Conservation (phyloP, 1,140 invertebrate species). For the Gerris buenoi region DNA sequence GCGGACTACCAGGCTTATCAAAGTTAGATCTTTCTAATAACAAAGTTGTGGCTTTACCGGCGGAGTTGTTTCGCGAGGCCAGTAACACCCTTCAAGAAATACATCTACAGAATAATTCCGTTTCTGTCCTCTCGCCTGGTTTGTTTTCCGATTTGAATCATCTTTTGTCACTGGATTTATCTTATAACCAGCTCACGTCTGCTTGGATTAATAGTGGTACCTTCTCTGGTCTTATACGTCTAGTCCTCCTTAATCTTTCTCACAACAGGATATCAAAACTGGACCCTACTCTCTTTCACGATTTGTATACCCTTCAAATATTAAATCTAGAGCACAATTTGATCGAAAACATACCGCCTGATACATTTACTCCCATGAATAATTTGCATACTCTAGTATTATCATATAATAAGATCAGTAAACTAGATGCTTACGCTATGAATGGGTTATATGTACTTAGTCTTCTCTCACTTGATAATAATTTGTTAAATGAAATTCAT, state of each 20-base stretch:
- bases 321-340: constrained; percentile 64
- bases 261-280: constrained; percentile 67
- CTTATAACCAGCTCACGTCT: constrained; percentile 69
- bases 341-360: constrained; percentile 57
- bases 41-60: constrained; percentile 71
- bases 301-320: constrained; percentile 66
- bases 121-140: constrained; percentile 59
- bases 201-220: constrained; percentile 66
- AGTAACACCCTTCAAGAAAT: constrained; percentile 65
- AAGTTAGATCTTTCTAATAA: constrained; percentile 73
- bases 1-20: constrained; percentile 58
- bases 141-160: constrained; percentile 70
- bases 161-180: constrained; percentile 69
- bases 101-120: constrained; percentile 75
- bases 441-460: constrained; percentile 65
- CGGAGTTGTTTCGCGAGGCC: constrained; percentile 62
- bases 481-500: constrained; percentile 56
- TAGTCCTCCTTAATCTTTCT: constrained; percentile 71
- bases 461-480: constrained; percentile 62
- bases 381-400: constrained; percentile 67
- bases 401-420: constrained; percentile 60
- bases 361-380: constrained; percentile 66
- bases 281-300: constrained; percentile 61
- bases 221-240: constrained; percentile 69
- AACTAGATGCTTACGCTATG: constrained; percentile 56